A percentile compares a stretch with the other conserved stretches of the same genome.
phyloP scores from a whole-genome alignment of 2,888 invertebrate genomes.

The Bembecia ichneumoniformis region DNA sequence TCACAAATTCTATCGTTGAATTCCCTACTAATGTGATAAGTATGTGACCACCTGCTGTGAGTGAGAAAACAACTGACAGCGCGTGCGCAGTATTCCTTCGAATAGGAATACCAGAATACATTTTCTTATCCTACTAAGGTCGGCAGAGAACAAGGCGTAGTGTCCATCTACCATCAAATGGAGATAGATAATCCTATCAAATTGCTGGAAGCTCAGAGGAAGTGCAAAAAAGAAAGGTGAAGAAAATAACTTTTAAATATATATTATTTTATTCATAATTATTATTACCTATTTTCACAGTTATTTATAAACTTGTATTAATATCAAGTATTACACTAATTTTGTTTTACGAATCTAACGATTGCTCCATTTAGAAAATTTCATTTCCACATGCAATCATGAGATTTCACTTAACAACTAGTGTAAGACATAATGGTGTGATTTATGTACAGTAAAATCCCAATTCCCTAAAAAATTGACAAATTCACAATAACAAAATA shows the following conservation, averaged over 20 bases:
- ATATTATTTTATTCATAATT: slow-evolving; percentile 74
- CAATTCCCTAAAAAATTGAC: slow-evolving; percentile 81
- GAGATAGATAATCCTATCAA: no score
- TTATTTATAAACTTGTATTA: slow-evolving; percentile 75
- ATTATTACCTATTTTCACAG: slow-evolving; percentile 73
- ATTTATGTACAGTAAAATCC: slow-evolving; percentile 77
- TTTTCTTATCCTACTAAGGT: no score
- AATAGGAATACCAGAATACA: no score
- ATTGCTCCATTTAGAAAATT: slow-evolving; percentile 72
- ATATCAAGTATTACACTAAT: slow-evolving; percentile 72
- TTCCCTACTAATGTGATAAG: no score
- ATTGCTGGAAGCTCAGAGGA: no score
- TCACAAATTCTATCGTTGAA: no score
- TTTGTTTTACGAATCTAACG: slow-evolving; percentile 71
- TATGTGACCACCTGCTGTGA: no score
- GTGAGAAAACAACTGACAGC: no score
- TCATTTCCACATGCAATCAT: slow-evolving; percentile 68
- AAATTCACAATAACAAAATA: slow-evolving; percentile 77
- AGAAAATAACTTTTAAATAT: slow-evolving; percentile 50
- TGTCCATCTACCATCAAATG: no score
- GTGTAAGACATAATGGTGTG: slow-evolving; percentile 67
- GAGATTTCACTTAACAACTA: slow-evolving; percentile 57
- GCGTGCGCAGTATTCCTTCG: no score
- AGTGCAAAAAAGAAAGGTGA: no score
- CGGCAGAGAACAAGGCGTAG: no score